phyloP scores from a whole-genome alignment of 2,888 invertebrate species.

The Drosophila mimetica region DNA sequence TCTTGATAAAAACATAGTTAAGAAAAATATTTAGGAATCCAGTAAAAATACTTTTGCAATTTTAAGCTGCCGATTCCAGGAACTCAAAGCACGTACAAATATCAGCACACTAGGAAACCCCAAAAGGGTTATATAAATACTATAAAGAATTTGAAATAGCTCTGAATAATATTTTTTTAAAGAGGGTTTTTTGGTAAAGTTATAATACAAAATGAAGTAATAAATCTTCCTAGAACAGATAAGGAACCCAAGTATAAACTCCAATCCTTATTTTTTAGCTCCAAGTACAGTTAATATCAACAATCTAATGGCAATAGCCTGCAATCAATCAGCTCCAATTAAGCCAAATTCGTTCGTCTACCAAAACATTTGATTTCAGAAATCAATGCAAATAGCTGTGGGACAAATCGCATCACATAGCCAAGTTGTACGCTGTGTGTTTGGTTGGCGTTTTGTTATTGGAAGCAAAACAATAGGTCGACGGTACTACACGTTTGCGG shows the following conservation, averaged over 20 bases:
- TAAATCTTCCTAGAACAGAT: too few relatives aligned
- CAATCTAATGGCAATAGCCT: background rate
- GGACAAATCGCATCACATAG: slow-evolving; percentile 2
- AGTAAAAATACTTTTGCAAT: background rate
- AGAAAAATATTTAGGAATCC: background rate
- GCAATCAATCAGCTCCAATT: background rate
- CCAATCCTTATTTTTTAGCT: too few relatives aligned
- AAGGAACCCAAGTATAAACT: too few relatives aligned
- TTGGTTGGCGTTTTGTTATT: slow-evolving; percentile 41
- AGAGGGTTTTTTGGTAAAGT: too few relatives aligned
- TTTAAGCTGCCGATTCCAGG: background rate
- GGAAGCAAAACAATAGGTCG: slow-evolving; percentile 52
- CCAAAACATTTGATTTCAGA: background rate
- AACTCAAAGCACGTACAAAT: background rate
- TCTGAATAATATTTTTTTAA: too few relatives aligned
- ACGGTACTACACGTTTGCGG: slow-evolving; percentile 47
- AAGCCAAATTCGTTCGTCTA: background rate
- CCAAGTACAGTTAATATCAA: background rate
- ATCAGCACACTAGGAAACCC: background rate
- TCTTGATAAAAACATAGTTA: background rate
- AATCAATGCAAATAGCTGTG: slow-evolving; percentile 6
- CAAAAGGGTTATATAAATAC: background rate
- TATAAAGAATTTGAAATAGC: background rate
- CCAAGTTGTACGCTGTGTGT: slow-evolving; percentile 2
- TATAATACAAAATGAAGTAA: too few relatives aligned